Base-by-base conservation (phyloP, 1,140 invertebrate species). In the Octopus sinensis region DNA sequence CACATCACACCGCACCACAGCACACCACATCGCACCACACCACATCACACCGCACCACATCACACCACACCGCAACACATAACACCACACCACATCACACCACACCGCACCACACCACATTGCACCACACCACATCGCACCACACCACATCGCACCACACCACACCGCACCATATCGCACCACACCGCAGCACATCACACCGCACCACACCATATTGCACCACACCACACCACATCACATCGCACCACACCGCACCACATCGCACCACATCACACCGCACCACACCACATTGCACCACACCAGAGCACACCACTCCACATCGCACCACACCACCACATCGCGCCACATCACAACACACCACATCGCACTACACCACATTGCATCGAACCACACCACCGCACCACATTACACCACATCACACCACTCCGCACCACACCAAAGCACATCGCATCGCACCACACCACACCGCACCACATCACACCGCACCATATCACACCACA, bases 21-120 rank as follows among this genome's bases (percentile, higher is more conserved):
- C 73, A 79, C 76, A 83, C 82, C 54, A 83, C 71, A 81, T 76
- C 79, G 68, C 79, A 81, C 71, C 68, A 78, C 80, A 83, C 76
- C 54, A 79, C 73, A 83, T 76, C 30, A 81, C 76, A 81, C 80
- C 68, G 53, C 62, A 81, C 53, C 78, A 79, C 80, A 62, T 56
- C 71, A 79, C 76, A 81, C 76, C 53, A 82, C 81, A 84, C 80
- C 56, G 68, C 54, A 82, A 51, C 71, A 80, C 78, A 83, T 68
- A 53, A 80, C 73, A 84, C 78, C 71, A 84, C 82, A 83, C 79
- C 54, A 75, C 53, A 82, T 7, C 62, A 84, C 76, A 83, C 76
- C 56, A 54, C 53, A 83, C 51, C 52, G 75, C 76, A 83, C 54
- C 76, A 62, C 53, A 82, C 78, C 78, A 82, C 82, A 82, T 52